Conservation (phyloP, 64 coral and sea anemone species). For the Astreopora myriophthalma region DNA sequence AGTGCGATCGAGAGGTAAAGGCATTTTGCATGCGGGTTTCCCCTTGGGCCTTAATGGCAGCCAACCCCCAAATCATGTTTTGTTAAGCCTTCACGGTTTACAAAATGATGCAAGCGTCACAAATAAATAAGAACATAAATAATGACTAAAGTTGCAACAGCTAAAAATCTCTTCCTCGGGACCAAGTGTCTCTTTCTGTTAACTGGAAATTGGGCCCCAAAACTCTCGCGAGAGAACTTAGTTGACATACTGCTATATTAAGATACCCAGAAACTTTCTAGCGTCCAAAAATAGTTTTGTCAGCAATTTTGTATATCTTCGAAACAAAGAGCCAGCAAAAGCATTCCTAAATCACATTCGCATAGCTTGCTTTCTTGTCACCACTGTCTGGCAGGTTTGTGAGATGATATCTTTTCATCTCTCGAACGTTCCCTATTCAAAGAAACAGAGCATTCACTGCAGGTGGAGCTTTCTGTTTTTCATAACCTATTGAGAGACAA, state of each 20-base stretch:
- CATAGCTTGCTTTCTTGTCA: neutral
- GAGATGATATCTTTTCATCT: neutral
- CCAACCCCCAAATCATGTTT: too few species aligned
- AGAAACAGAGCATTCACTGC: neutral
- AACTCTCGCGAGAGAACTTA: too few species aligned
- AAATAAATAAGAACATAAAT: neutral
- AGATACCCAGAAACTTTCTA: too few species aligned
- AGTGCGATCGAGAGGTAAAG: too few species aligned
- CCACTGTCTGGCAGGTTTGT: neutral
- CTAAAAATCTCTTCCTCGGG: neutral
- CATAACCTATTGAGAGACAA: neutral
- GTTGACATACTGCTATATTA: too few species aligned
- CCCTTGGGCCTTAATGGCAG: too few species aligned
- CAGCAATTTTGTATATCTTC: neutral
- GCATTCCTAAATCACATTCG: neutral
- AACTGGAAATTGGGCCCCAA: too few species aligned
- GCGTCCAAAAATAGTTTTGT: too few species aligned
- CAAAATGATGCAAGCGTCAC: neutral
- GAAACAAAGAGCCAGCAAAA: neutral
- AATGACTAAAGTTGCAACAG: neutral
- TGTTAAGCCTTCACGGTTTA: too few species aligned
- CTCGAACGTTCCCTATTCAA: neutral
- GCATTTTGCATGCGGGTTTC: too few species aligned
- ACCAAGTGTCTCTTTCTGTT: neutral
- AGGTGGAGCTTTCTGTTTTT: neutral